Percentiles rank a stretch among this genome's conserved stretches.
phyloP scores from a whole-genome alignment of 2,888 invertebrate species.

The Parnassius apollo region DNA sequence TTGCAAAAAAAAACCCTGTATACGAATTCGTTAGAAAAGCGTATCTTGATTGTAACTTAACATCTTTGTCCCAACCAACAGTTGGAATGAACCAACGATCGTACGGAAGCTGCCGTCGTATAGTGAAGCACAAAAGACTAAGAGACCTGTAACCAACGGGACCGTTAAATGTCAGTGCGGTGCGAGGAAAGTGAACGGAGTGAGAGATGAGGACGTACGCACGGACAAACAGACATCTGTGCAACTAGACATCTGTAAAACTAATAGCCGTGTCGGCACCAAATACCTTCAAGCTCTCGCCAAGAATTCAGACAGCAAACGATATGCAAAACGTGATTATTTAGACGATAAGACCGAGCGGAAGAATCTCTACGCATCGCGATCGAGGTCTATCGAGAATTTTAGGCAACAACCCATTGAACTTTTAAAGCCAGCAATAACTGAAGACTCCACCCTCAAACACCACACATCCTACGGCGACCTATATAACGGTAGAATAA shows the following conservation, averaged over 20 bases:
- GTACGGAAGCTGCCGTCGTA: slow-evolving; percentile 76
- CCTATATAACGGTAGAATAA: slow-evolving; percentile 67
- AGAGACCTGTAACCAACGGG: slow-evolving; percentile 70
- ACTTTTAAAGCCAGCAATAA: slow-evolving; percentile 53
- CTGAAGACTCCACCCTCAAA: slow-evolving; percentile 60
- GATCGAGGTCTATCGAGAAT: slow-evolving; percentile 77
- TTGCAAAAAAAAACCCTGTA: no score
- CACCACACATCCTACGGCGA: slow-evolving; percentile 76
- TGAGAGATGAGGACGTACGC: slow-evolving; percentile 48
- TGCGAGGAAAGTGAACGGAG: slow-evolving; percentile 65
- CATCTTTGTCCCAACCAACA: slow-evolving; percentile 37
- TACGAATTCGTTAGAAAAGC: no score
- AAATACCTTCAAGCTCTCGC: slow-evolving; percentile 74
- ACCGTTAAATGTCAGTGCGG: slow-evolving; percentile 73
- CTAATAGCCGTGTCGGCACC: slow-evolving; percentile 73
- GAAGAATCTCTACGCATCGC: slow-evolving; percentile 54
- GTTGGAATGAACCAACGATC: slow-evolving; percentile 80
- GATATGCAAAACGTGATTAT: slow-evolving; percentile 66
- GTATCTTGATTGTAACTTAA: no score
- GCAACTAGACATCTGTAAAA: slow-evolving; percentile 46
- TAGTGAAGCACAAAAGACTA: slow-evolving; percentile 80
- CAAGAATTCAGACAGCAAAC: slow-evolving; percentile 50
- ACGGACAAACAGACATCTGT: slow-evolving; percentile 54
- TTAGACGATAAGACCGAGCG: slow-evolving; percentile 62
- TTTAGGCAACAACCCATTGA: slow-evolving; percentile 63